Percentiles rank a stretch among this genome's conserved stretches.
Conservation (phyloP, 2,113 vertebrate species). For the Conger conger region DNA sequence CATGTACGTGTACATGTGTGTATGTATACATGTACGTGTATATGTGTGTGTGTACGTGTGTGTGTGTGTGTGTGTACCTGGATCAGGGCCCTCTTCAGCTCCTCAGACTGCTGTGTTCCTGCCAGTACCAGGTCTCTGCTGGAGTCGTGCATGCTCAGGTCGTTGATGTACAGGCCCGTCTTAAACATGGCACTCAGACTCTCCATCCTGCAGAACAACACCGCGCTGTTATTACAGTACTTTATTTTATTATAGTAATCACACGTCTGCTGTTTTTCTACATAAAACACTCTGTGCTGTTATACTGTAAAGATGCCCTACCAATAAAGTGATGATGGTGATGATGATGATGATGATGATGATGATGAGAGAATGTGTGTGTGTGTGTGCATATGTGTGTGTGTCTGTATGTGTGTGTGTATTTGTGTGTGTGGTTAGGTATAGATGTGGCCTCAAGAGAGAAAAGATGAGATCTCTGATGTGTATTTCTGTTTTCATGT, state of each 20-base stretch:
- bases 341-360: too few relatives aligned
- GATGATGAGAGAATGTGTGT: too few relatives aligned
- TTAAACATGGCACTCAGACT: constrained; percentile 72
- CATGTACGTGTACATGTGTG: too few relatives aligned
- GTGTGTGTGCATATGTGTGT: neutral
- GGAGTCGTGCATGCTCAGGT: constrained; percentile 75
- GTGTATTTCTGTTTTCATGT: too few relatives aligned
- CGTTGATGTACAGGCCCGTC: constrained; percentile 71
- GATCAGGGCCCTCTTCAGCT: constrained; percentile 72
- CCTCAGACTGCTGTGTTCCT: constrained; percentile 70
- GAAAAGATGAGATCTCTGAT: too few relatives aligned
- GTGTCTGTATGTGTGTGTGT: neutral
- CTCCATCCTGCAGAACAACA: constrained; percentile 64
- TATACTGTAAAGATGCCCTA: too few relatives aligned
- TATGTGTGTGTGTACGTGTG: too few relatives aligned
- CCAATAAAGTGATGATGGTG: too few relatives aligned
- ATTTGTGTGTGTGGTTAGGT: neutral
- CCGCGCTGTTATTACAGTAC: neutral
- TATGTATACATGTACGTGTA: constrained; percentile 55
- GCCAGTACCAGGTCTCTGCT: constrained; percentile 72
- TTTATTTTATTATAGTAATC: too few relatives aligned
- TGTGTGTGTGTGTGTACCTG: constrained; percentile 53
- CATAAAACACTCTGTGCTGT: too few relatives aligned
- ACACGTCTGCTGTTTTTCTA: too few relatives aligned
- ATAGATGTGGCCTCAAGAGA: too few relatives aligned